Evolutionary conservation across 1,140 invertebrate genomes (phyloP).

Genomic region (Bombus waltoni): DNA sequence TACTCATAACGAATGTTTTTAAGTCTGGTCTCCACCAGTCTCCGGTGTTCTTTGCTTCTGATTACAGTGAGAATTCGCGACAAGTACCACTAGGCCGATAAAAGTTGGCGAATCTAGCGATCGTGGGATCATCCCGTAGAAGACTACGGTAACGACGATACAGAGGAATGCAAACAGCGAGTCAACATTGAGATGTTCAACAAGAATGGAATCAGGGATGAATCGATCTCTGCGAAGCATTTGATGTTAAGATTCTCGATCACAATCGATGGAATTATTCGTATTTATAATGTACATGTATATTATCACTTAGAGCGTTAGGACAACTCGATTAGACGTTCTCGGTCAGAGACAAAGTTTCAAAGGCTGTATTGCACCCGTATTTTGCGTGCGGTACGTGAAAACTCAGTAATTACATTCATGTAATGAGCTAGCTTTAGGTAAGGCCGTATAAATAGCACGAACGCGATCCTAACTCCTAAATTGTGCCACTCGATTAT

Average conservation of each 20-base stretch:
- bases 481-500: constrained; percentile 34
- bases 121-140: constrained; percentile 29
- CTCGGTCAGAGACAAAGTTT: constrained; percentile 60
- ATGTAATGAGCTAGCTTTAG: constrained; percentile 74
- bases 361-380: constrained; percentile 77
- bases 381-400: constrained; percentile 77
- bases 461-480: constrained; percentile 56
- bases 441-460: constrained; percentile 20
- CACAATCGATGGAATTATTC: constrained; percentile 40
- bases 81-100: constrained; percentile 75
- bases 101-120: constrained; percentile 12
- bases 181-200: too few species aligned
- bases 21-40: constrained; percentile 34
- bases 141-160: background rate
- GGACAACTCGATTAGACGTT: constrained; percentile 44
- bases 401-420: constrained; percentile 81
- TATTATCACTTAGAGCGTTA: constrained; percentile 44
- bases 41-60: constrained; percentile 59
- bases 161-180: background rate
- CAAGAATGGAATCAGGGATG: constrained; percentile 5
- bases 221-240: background rate
- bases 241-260: constrained; percentile 24
- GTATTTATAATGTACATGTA: constrained; percentile 56
- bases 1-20: background rate
- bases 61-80: constrained; percentile 85